phyloP scores from a whole-genome alignment of 2,113 vertebrate genomes.

The Etia nguti region DNA sequence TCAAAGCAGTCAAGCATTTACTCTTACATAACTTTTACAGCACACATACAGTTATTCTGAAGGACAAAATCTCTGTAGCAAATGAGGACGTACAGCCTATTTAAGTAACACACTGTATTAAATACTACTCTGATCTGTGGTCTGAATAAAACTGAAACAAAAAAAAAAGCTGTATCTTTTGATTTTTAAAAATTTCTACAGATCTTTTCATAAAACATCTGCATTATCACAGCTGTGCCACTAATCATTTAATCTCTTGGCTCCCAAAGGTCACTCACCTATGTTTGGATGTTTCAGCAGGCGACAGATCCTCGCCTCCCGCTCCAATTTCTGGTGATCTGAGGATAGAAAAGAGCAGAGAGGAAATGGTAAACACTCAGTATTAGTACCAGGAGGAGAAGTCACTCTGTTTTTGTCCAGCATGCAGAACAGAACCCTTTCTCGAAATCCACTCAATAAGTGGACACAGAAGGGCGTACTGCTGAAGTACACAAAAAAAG shows the following conservation, averaged over 20 bases:
- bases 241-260: not conserved
- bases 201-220: not conserved
- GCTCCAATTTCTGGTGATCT: constrained; percentile 72
- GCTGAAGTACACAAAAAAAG: not conserved
- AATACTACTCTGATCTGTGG: not conserved
- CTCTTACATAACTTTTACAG: not conserved
- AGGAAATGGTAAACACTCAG: not conserved
- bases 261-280: constrained; percentile 42
- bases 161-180: not conserved
- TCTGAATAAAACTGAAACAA: not conserved
- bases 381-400: not conserved
- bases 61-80: not conserved
- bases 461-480: not conserved
- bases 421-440: not conserved
- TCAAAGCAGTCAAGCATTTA: not conserved
- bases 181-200: not conserved
- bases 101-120: not conserved
- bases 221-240: not conserved
- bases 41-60: not conserved
- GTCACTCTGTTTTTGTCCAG: not conserved
- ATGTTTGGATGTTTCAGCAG: constrained; percentile 72
- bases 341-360: not conserved
- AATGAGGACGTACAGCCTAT: not conserved
- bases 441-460: not conserved
- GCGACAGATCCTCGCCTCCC: constrained; percentile 69